Base-by-base conservation (phyloP, 2,888 invertebrate species). In the Stenichneumon culpator region DNA sequence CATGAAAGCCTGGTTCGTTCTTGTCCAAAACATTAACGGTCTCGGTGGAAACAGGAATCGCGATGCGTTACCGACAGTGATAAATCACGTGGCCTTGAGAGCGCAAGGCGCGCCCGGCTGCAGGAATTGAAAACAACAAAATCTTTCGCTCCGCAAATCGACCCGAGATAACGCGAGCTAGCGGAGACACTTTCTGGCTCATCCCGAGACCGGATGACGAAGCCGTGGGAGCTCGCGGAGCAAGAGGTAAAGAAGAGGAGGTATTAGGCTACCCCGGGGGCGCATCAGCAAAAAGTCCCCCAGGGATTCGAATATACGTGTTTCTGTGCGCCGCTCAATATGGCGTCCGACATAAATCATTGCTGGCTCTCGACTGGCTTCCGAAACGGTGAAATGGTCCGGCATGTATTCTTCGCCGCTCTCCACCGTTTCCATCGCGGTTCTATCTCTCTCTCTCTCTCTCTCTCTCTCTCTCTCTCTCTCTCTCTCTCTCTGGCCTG, bases 291-390 rank as follows among this genome's bases (percentile, higher is more conserved):
- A 72, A 67, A 80, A 84, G 54, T 77, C 67, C 67, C 72, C 69
- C 54, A 28, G 25, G 63, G 65, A 75, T 32, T 75, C 67, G 44
- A 72, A 60, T 57, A 22, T 54, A 72, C 28, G 28, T 50, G 60
- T 50, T 22, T n/a, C 22, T 65, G 63, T 73, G 73, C 73, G 78
- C 73, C 72, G 74, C 68, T 78, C 87, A 83, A 87, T 89, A 88
- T 84, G 84, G 83, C 74, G 86, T 54, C 65, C 77, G 60, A 86
- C 83, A 88, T 88, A 87, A 89, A 89, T 89, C 88, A 89, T 86
- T 77, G 84, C 86, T 50, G 79, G 82, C 84, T 79, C 79, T 60
- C 70, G 73, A 60, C 79, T 52, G 67, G 82, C 79, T 85, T 85
- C 75, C 82, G 72, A 79, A 85, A 84, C 68, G 81, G 68, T 60